Conservation (phyloP, 2,113 vertebrate genomes). For the Scytalopus superciliaris region DNA sequence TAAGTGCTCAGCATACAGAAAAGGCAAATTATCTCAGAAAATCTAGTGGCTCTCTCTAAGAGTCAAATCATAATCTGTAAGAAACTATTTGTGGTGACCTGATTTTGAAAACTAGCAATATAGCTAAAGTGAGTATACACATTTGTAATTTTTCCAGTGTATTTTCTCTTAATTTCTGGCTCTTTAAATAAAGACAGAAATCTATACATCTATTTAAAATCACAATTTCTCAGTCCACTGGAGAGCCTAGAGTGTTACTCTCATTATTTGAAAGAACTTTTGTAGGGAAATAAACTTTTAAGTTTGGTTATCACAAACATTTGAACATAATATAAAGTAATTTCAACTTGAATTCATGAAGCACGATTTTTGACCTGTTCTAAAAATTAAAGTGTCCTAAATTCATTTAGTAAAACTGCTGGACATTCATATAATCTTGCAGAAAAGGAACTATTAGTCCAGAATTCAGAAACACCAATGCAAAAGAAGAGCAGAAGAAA, state of each 20-base stretch:
- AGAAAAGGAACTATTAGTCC: background rate
- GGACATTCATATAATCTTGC: background rate
- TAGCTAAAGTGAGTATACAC: background rate
- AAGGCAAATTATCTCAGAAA: background rate
- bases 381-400: background rate
- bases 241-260: background rate
- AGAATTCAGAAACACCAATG: background rate
- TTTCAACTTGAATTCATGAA: slow-evolving; percentile 16
- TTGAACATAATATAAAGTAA: background rate
- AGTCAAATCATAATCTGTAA: background rate
- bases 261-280: background rate
- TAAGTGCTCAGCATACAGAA: background rate
- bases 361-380: background rate
- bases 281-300: background rate
- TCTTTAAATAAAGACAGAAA: background rate
- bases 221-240: background rate
- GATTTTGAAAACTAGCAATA: background rate
- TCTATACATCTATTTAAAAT: background rate
- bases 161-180: background rate
- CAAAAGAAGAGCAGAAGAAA: background rate
- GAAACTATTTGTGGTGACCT: background rate
- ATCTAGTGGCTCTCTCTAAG: background rate
- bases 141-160: background rate
- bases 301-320: background rate
- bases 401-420: background rate